Evolutionary conservation across 2,888 invertebrate genomes (phyloP), one percentile per base, ranked within the genome.

Genomic region (Neuroscelio doddi): DNA sequence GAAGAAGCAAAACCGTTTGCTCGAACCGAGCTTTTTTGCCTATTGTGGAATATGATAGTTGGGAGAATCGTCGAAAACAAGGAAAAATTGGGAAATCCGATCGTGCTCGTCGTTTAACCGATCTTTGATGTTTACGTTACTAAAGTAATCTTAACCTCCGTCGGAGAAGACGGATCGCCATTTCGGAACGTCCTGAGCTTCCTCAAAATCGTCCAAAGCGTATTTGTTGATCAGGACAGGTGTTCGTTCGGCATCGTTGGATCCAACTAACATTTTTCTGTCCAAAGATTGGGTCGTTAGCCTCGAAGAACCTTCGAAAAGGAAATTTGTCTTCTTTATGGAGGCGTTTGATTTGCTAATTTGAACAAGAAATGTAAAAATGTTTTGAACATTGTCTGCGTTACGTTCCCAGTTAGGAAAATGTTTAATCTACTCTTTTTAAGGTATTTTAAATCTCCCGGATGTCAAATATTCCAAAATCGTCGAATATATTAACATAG

Each of bases 151-250:
- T 26, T 30, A 24, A 68, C 64, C 68, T 45, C 53, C 14, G 21
- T 56, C 50, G 7, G 38, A 29, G 16, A 56, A 39, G 15, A 42
- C 52, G 3, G 65, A 49, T 21, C 46, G 49, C 76, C 77, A 78
- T 24, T 63, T 70, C 5, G 42, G 52, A 9, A 55, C 10, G 41
- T 73, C 69, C 4, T 50, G 49, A 1, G 50, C 46, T 16, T 76
- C 74, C 26, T 76, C 73, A 14, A 56, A 65, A 36, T 72, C 74
- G 45, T 90, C 89, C 45, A 91, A 83, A 0, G 91, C 91, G 78
- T 92, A 93, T 70, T 88, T 89, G 80, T 93, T 93, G 78, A 89
- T 91, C 32, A 92, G 86, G 27, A 92, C 90, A 0, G 91, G 89
- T 0, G 88, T 87, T 63, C 87, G 87, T 27, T 87, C 87, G 9